Conservation (phyloP, 2,113 vertebrate species). For the Smithornis capensis region DNA sequence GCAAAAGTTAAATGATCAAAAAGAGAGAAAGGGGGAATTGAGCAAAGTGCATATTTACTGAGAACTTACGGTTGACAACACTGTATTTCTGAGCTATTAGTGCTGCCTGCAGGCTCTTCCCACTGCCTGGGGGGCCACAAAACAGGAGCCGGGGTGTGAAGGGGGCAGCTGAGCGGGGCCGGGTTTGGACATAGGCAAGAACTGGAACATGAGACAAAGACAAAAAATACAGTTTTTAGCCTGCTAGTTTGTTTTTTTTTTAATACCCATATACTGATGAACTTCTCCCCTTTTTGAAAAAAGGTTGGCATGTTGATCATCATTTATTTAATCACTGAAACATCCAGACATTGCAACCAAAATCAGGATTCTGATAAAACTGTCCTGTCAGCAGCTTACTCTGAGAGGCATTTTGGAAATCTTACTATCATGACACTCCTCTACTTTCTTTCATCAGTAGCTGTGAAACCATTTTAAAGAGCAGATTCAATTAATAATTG, state of each 20-base stretch:
- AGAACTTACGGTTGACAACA: constrained; percentile 83
- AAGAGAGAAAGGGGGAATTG: background rate
- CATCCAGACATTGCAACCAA: background rate
- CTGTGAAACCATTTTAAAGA: constrained; percentile 32
- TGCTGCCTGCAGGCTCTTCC: constrained; percentile 87
- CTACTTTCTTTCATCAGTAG: constrained; percentile 19
- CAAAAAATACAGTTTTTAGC: background rate
- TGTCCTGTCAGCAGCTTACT: background rate
- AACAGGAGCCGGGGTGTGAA: constrained; percentile 86
- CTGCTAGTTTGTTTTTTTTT: background rate
- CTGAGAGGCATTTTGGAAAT: background rate
- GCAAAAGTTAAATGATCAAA: background rate
- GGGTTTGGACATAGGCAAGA: constrained; percentile 76
- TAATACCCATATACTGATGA: background rate
- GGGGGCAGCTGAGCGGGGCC: constrained; percentile 72
- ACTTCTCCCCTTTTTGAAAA: background rate
- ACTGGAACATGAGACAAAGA: constrained; percentile 58
- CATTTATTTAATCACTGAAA: background rate
- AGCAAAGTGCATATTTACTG: constrained; percentile 46
- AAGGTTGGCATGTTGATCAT: background rate
- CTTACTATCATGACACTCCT: background rate
- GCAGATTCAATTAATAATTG: constrained; percentile 43
- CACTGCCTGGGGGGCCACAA: constrained; percentile 85
- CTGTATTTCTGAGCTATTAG: constrained; percentile 85
- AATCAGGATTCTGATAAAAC: background rate